Base-by-base conservation (phyloP, 2,888 invertebrate species). In the Cephus runcator region DNA sequence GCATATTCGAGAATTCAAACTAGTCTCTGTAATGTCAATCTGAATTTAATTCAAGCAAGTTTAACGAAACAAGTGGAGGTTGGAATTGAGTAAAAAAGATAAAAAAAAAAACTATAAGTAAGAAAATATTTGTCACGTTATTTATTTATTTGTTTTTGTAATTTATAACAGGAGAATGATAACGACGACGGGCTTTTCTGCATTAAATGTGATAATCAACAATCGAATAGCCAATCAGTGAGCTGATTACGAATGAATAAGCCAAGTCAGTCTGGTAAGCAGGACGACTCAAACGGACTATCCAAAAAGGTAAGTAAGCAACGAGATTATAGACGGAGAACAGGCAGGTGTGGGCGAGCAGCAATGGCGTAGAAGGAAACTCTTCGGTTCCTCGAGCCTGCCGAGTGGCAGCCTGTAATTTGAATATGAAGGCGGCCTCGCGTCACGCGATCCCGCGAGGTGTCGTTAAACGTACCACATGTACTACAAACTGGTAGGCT, bases 401-500 rank as follows among this genome's bases (percentile, higher is more conserved):
- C 74, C 68, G 77, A 36, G 69, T 33, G 56, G 56, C 69, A 75
- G 77, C 35, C 69, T 77, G 33, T 74, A 77, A 77, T 75, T 77
- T 76, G 34, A 69, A 75, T 69, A 77, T 77, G 69, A 69, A 73
- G 68, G 68, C 75, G 74, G 76, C 73, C 73, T 73, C 75, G 68
- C 69, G 75, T 77, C 77, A 77, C 77, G 75, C 77, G 69, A 77
- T 77, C 23, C 76, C 33, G 74, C n/a, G 68, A 68, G 74, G 74
- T 74, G 74, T 74, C 35, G 74, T 74, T 15, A n/a, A 73, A 31
- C 33, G 31, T n/a, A 34, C 34, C 12, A 77, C 73, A 31, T 68
- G 31, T 77, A 36, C 11, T 71, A 73, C 71, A 69, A 68, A 76
- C 71, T 71, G 71, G 33, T 23, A 31, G 31, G 12, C 15, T 31